Evolutionary conservation across 2,888 invertebrate genomes (phyloP).

Genomic region (Trilocha varians): DNA sequence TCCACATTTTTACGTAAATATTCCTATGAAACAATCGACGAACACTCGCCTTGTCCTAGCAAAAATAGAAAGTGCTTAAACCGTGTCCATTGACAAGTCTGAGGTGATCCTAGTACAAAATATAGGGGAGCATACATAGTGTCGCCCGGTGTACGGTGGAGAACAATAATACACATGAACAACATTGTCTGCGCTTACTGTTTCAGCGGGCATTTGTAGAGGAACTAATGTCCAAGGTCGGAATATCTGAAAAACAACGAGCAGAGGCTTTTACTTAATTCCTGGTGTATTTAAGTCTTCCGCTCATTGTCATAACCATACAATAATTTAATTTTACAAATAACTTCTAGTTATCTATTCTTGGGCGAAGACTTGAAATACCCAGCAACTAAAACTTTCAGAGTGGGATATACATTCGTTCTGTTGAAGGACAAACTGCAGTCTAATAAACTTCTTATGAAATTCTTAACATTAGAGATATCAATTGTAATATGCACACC

Average conservation of each 20-base stretch:
- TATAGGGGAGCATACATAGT: constrained; percentile 36
- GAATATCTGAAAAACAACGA: constrained; percentile 71
- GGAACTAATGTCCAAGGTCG: constrained; percentile 70
- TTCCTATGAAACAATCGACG: constrained; percentile 16
- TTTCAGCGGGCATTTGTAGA: constrained; percentile 66
- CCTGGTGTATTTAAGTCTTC: constrained; percentile 48
- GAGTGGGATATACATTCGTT: too few relatives aligned
- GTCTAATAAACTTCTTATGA: too few relatives aligned
- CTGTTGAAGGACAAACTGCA: too few relatives aligned
- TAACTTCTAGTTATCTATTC: constrained; percentile 9
- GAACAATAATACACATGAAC: constrained; percentile 67
- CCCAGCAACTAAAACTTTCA: too few relatives aligned
- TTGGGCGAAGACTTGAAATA: constrained; percentile 34
- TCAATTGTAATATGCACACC: too few relatives aligned
- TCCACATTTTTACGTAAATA: neutral
- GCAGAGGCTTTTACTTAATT: constrained; percentile 62
- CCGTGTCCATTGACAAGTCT: constrained; percentile 38
- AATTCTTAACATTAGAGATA: too few relatives aligned
- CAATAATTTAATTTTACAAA: neutral
- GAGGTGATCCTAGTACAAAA: constrained; percentile 32
- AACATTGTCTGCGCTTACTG: constrained; percentile 70
- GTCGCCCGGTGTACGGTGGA: constrained; percentile 58
- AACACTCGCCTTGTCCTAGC: constrained; percentile 36
- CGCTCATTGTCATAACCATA: constrained; percentile 21
- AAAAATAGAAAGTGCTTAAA: constrained; percentile 26